Base-by-base conservation (phyloP, 2,888 invertebrate species). In the Tenthredo livida region DNA sequence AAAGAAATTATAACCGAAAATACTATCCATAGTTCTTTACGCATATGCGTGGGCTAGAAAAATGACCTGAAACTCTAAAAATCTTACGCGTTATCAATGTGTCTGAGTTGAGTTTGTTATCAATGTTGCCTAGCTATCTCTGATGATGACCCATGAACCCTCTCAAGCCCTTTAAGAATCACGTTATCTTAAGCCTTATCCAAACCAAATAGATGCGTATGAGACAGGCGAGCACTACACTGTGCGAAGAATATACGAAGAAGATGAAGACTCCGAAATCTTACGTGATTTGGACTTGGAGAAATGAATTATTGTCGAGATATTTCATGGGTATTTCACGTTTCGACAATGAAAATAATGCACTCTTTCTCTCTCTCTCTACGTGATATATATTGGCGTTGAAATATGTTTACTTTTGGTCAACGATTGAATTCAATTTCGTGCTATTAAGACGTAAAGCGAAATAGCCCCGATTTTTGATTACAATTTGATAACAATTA, bases 131-230 rank as follows among this genome's bases (percentile, higher is more conserved):
- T 61, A 33, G 77, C 77, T 83, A 70, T 83, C 83, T 12, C n/a
- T 2, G n/a, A 29, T 40, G 1, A 7, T 83, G 83, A 83, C 83
- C 67, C 33, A 6, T 70, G 83, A 83, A 47, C 83, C 80, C 50
- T 67, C 83, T 17, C 5, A 40, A 29, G 83, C 83, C 83, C 70
- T 70, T 70, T 17, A 40, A 77, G 61, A 58, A 83, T 47, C n/a
- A 67, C 83, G 83, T 83, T 83, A 83, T 83, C 83, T 83, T 29
- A 33, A 70, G 33, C 83, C 67, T 70, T 67, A 67, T 67, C 70
- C 83, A 83, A 83, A 83, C 83, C 58, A 2, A n/a, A 70, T 37
- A 40, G n/a, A 15, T 2, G 3, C 43, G 10, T 40, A 10, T n/a
- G 7, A 12, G 54, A 29, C 33, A 25, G 29, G 33, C 29, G 47